A percentile compares a stretch with the other conserved stretches of the same genome.
phyloP scores from a whole-genome alignment of 1,140 invertebrate genomes.

The Mamestra configurata region DNA sequence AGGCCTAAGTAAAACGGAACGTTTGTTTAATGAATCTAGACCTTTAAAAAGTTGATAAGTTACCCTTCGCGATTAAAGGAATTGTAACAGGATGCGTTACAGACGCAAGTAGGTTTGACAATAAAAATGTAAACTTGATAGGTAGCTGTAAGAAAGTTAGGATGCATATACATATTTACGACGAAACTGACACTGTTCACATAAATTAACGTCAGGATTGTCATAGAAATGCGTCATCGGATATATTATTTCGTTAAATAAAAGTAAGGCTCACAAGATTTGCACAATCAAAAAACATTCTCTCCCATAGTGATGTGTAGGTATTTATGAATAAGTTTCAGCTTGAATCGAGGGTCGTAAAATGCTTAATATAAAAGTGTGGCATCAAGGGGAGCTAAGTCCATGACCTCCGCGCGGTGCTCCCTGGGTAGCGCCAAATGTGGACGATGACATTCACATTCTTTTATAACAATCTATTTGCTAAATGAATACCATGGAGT shows the following conservation, averaged over 20 bases:
- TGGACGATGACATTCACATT: constrained; percentile 79
- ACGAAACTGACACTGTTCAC: constrained; percentile 30
- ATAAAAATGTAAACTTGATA: constrained; percentile 49
- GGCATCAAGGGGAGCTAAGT: constrained; percentile 82
- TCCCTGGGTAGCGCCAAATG: constrained; percentile 86
- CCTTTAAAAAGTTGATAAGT: background rate
- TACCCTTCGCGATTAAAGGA: constrained; percentile 39
- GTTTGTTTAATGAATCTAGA: background rate
- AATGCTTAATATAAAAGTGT: constrained; percentile 49
- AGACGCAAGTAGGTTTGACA: constrained; percentile 50
- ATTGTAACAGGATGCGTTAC: constrained; percentile 44
- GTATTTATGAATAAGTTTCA: constrained; percentile 39
- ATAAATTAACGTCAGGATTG: constrained; percentile 29
- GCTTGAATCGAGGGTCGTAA: constrained; percentile 45
- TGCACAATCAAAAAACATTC: constrained; percentile 42
- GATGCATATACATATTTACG: constrained; percentile 40
- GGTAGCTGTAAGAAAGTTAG: constrained; percentile 38
- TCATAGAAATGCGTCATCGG: constrained; percentile 31
- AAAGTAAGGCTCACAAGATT: constrained; percentile 42
- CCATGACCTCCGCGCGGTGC: constrained; percentile 86
- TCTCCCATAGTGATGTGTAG: constrained; percentile 24
- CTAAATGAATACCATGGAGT: constrained; percentile 16
- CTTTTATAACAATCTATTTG: constrained; percentile 47
- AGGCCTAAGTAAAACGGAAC: background rate
- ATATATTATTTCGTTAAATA: constrained; percentile 42